Evolutionary conservation across 1,140 invertebrate genomes (phyloP), one percentile per base, ranked within the genome.

Genomic region (Caerostris darwini): DNA sequence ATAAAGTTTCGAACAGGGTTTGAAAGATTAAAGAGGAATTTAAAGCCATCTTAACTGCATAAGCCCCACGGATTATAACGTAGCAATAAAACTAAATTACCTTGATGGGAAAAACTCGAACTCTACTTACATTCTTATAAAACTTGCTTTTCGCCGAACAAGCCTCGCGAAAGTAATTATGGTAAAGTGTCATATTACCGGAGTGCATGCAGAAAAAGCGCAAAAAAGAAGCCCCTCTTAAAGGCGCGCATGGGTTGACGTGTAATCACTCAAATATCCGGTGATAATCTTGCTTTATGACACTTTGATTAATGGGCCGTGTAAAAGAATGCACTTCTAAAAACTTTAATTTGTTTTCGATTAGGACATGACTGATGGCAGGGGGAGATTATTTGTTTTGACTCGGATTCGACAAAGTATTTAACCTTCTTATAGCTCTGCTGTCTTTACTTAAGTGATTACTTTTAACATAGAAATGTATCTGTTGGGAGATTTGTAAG

Each of bases 311-410:
- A 85, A 85, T 85, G 82, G 19, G 54, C 17, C 8, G n/a, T 19
- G 71, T 57, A 58, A 85, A 57, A 17, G 54, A 57, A 57, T 57
- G 57, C 54, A 12, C 14, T 85, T 85, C 82, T 10, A 58, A 58
- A 56, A 58, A 85, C n/a, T 57, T 57, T 85, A 85, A 85, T 85
- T 85, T 85, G 82, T 34, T 85, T 85, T 57, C 54, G 54, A 19
- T 57, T 56, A 85, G 82, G 71, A 50, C 50, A 50, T 7, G 10
- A 5, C 7, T 67, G 17, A 67, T 34, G 34, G 34, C 34, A 34
- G 34, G 34, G 34, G 34, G 34, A 34, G 34, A 34, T 34, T 34
- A 34, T 34, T 34, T 34, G 34, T 34, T 34, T 34, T 34, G 34
- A 34, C 34, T 34, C 34, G 34, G 34, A 34, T 34, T 34, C 34